These are phyloP conservation scores for Fragum sueziense DNA, from an alignment of 2,888 invertebrate genomes.

Conservation along the genomic window DNA sequence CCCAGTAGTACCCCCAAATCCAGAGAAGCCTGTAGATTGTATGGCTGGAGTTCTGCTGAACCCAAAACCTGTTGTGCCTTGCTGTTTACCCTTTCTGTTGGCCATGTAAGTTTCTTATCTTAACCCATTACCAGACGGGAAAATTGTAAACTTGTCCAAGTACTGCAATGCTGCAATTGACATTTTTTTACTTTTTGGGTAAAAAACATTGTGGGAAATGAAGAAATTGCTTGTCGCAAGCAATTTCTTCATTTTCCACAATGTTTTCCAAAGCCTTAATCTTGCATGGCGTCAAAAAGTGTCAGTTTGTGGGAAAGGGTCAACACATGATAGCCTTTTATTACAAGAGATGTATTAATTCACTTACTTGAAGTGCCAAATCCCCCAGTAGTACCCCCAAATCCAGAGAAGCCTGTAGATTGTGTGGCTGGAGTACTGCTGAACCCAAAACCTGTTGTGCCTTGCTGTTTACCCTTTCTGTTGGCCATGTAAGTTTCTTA, in stretches of 20 bases:
- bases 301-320: not conserved
- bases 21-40: constrained; percentile 38
- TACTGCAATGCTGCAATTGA: too few relatives aligned
- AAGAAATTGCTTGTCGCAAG: not conserved
- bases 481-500: constrained; percentile 96
- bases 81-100: constrained; percentile 89
- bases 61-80: constrained; percentile 68
- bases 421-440: constrained; percentile 57
- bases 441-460: constrained; percentile 69
- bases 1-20: constrained; percentile 32
- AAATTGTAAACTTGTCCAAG: too few relatives aligned
- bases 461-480: constrained; percentile 88
- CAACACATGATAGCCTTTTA: too few relatives aligned
- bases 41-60: constrained; percentile 62
- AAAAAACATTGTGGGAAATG: not conserved
- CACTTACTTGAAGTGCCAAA: constrained; percentile 69
- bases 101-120: constrained; percentile 96
- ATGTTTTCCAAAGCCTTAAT: not conserved
- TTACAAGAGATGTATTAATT: too few relatives aligned
- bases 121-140: too few relatives aligned
- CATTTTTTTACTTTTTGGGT: too few relatives aligned
- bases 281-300: not conserved
- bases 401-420: constrained; percentile 32
- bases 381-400: constrained; percentile 42
- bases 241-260: not conserved